Evolutionary conservation across 2,888 invertebrate genomes (phyloP).

Genomic region (Ormia ochracea): DNA sequence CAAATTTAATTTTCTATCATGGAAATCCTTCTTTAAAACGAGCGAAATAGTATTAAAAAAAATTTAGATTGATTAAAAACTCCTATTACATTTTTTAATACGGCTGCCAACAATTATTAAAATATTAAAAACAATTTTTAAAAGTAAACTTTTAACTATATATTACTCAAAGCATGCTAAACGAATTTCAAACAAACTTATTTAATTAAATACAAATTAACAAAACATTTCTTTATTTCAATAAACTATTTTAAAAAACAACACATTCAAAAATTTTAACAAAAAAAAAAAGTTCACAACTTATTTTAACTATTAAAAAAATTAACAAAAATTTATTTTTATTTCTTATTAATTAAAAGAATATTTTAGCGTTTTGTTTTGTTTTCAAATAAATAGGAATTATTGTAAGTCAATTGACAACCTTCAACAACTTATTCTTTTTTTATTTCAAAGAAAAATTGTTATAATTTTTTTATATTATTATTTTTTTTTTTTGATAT

Average conservation of each 20-base stretch:
- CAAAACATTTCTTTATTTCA: conserved; percentile 47
- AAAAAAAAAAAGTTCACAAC: conserved; percentile 61
- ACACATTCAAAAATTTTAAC: conserved; percentile 37
- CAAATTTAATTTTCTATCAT: too few relatives aligned
- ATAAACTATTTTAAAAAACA: conserved; percentile 11
- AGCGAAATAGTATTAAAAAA: too few relatives aligned
- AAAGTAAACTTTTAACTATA: conserved; percentile 44
- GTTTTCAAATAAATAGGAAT: conserved; percentile 62
- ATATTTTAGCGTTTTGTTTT: conserved; percentile 64
- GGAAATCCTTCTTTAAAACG: too few relatives aligned
- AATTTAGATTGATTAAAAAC: too few relatives aligned
- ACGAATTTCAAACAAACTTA: background rate
- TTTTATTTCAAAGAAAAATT: conserved; percentile 16
- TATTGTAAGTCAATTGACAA: conserved; percentile 66
- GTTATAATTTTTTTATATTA: background rate
- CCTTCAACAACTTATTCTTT: conserved; percentile 62
- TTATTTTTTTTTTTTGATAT: background rate
- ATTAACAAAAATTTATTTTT: conserved; percentile 2
- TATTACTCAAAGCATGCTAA: conserved; percentile 47
- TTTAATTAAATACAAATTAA: conserved; percentile 20
- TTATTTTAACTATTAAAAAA: conserved; percentile 38
- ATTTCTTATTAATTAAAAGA: conserved; percentile 20
- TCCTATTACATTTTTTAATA: background rate
- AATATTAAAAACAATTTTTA: background rate
- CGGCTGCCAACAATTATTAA: background rate